Base-by-base conservation (phyloP, 2,888 invertebrate genomes). In the Platerodrilus igneus region DNA sequence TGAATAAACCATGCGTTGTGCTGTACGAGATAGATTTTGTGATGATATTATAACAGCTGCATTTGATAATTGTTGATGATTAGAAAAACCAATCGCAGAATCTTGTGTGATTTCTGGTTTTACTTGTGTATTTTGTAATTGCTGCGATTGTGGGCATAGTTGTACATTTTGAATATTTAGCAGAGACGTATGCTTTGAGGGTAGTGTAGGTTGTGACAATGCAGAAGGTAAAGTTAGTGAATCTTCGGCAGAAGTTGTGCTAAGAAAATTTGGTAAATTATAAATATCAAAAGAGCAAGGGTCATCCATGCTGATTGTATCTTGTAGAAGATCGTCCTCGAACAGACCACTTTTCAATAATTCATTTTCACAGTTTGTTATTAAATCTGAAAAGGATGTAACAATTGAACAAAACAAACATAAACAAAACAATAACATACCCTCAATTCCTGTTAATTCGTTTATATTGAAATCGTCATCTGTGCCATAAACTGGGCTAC, bases 361-460 rank as follows among this genome's bases (percentile, higher is more conserved):
- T 59, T 81, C 82, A 47, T 70, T 79, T 64, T 82, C 82, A 58
- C 79, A 83, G 47, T 79, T 78, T 50, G 75, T 75, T 16, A 83
- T 66, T 30, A 82, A 72, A 66, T 82, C 82, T 82, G 66, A 34
- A 73, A 73, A 47, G 34, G 22, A 23, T 6, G 15, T n/a, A 22
- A 34, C 44, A 50, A 16, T 13, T 22, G 26, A 31, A 19, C n/a
- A 17, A 10, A 10, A 17, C 4, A 10, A 30, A 26, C 14, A 20
- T 17, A 20, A 39, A 28, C 4, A 13, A 19, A 19, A 14, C 16
- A n/a, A 34, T 13, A 7, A 34, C 67, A 68, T 72, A 81, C 83
- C 83, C 68, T 83, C 82, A 51, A 83, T 75, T 60, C 79, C 82
- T 52, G 76, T 73, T 27, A 83, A 73, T 58, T 83, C 83, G 47